Evolutionary conservation across 30 jellyfish, hydroid and myxozoan genomes (phyloP), one percentile per base, ranked within the genome.

Genomic region (Hydra vulgaris): DNA sequence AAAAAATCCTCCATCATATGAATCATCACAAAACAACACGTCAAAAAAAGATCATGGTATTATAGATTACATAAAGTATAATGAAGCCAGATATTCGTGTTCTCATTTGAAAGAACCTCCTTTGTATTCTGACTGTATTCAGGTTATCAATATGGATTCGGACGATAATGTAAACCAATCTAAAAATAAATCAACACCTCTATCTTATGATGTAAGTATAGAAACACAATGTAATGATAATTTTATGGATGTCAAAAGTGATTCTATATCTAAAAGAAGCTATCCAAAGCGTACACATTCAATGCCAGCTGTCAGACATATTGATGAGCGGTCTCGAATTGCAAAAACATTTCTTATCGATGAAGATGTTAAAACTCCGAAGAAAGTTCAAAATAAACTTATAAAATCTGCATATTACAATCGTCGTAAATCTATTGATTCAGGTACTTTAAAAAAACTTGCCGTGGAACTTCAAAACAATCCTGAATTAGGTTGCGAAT

Each of bases 351-450:
- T 80, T 80, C 54, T 80, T 18, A 66, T 40, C 19, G 66, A 66
- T 22, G 27, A 78, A 24, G 84, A 20, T 4, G 53, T 40, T 81
- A 26, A 72, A 23, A 20, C 80, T 0, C 80, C 70, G 23, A 71
- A 23, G 40, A 18, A 15, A 25, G 0, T 23, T 0, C 73, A 54
- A 68, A 68, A 68, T 68, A 68, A 68, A 68, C 25, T 18, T 27
- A 18, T n/a, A n/a, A n/a, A n/a, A n/a, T n/a, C n/a, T 17, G 98
- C 81, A 18, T 77, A 86, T 15, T 54, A 81, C 53, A 93, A 92
- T 74, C 72, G 98, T 20, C 85, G 98, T 21, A 92, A 92, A 78
- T 92, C 98, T 18, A 92, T 92, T 24, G 98, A 92, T 76, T 92
- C 98, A 53, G 98, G 98, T 69, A 88, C 98, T 17, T 83, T 92